Percentiles rank a stretch among this genome's conserved stretches.
These are phyloP conservation scores for Lates calcarifer DNA, from an alignment of 2,113 vertebrate species.

Conservation along the genomic window DNA sequence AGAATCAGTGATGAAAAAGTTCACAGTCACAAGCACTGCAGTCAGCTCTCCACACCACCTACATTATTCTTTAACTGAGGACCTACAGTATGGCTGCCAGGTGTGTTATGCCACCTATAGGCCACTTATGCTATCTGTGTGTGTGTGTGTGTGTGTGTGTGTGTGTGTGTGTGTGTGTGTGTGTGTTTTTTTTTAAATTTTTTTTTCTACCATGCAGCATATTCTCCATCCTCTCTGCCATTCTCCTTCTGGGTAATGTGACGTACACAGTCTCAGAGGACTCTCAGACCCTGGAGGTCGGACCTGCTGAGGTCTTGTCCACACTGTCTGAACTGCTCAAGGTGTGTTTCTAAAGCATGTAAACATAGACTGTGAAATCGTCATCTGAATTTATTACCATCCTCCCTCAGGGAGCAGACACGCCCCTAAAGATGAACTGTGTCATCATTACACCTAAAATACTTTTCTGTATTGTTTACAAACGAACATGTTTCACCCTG, in stretches of 20 bases:
- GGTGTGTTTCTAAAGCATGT: slow-evolving; percentile 58
- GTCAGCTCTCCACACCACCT: background rate
- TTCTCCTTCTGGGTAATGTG: slow-evolving; percentile 94
- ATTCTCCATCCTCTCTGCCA: slow-evolving; percentile 94
- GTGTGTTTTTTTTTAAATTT: too few species aligned
- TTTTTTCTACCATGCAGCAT: slow-evolving; percentile 85
- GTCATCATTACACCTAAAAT: slow-evolving; percentile 10
- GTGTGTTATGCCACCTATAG: background rate
- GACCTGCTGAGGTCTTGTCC: slow-evolving; percentile 89
- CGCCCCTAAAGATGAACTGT: background rate
- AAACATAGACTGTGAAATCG: background rate
- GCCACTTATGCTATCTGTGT: background rate
- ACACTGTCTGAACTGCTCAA: slow-evolving; percentile 91
- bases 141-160: slow-evolving; percentile 34
- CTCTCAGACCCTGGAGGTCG: slow-evolving; percentile 88
- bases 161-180: slow-evolving; percentile 40
- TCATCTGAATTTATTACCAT: background rate
- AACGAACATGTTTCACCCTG: slow-evolving; percentile 3
- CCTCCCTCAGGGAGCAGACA: background rate
- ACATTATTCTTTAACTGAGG: background rate
- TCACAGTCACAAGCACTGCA: background rate
- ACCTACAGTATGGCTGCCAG: background rate
- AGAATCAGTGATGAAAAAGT: too few species aligned
- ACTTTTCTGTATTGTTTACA: slow-evolving; percentile 2
- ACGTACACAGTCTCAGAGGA: slow-evolving; percentile 86